Conservation (phyloP, 2,888 invertebrate genomes). For the Volucella inanis region DNA sequence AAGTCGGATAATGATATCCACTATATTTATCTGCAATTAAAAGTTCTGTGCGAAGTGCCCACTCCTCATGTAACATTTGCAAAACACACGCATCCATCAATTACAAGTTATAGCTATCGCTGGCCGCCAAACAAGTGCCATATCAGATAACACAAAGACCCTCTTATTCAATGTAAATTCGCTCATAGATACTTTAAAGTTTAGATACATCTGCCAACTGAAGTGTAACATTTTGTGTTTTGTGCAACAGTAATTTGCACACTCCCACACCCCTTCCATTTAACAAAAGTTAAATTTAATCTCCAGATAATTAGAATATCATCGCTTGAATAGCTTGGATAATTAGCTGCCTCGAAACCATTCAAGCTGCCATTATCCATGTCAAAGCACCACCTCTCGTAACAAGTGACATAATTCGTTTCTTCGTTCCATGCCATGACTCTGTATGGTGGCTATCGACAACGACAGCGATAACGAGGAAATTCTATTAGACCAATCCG, state of each 20-base stretch:
- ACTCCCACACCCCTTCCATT: conserved; percentile 29
- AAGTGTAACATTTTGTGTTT: conserved; percentile 48
- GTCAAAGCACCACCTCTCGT: not conserved
- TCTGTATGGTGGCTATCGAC: not conserved
- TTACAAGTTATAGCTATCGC: not conserved
- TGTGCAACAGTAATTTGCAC: conserved; percentile 35
- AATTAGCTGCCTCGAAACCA: conserved; percentile 47
- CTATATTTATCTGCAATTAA: too few relatives aligned
- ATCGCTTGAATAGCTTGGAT: conserved; percentile 58
- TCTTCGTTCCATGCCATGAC: conserved; percentile 17
- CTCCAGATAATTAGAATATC: conserved; percentile 68
- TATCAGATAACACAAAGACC: conserved; percentile 42
- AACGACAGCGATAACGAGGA: not conserved
- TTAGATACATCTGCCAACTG: conserved; percentile 30
- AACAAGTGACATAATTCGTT: conserved; percentile 54
- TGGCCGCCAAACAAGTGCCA: conserved; percentile 31
- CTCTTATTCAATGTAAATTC: conserved; percentile 12
- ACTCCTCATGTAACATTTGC: not conserved
- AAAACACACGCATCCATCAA: not conserved
- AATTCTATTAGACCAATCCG: conserved; percentile 71
- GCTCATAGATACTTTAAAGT: not conserved
- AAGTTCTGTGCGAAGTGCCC: too few relatives aligned
- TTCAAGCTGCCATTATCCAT: not conserved
- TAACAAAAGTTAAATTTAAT: conserved; percentile 57
- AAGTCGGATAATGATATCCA: too few relatives aligned